phyloP scores from a whole-genome alignment of 1,140 invertebrate species.

The Megathymus violae region DNA sequence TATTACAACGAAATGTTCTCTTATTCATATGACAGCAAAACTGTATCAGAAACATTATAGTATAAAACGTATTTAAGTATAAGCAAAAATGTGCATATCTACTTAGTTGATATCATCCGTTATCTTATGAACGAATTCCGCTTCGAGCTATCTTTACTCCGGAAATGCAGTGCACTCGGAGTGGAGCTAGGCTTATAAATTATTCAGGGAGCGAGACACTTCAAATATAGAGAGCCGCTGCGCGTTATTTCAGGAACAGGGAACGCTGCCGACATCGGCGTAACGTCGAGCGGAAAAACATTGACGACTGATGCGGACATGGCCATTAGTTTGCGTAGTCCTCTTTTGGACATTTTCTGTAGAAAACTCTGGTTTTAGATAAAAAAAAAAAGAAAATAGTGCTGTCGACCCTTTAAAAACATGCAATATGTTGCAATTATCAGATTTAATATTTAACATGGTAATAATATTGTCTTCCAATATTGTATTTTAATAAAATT shows the following conservation, averaged over 20 bases:
- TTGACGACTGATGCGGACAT: not conserved
- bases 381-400: not conserved
- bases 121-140: conserved; percentile 60
- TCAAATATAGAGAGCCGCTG: conserved; percentile 74
- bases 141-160: conserved; percentile 57
- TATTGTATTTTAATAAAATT: too few relatives aligned
- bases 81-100: conserved; percentile 50
- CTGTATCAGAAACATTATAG: not conserved
- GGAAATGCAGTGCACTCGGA: conserved; percentile 71
- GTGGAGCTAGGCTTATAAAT: conserved; percentile 75
- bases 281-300: not conserved
- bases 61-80: conserved; percentile 12
- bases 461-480: too few relatives aligned
- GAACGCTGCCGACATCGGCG: conserved; percentile 43
- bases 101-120: conserved; percentile 57
- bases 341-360: not conserved
- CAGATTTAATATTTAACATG: too few relatives aligned
- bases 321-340: not conserved
- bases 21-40: too few relatives aligned
- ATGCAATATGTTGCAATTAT: too few relatives aligned
- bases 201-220: conserved; percentile 79
- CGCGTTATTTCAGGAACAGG: conserved; percentile 75
- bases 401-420: too few relatives aligned
- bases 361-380: not conserved
- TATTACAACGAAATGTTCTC: too few relatives aligned